phyloP scores from a whole-genome alignment of 2,888 invertebrate species.

The Cantharis rufa region DNA sequence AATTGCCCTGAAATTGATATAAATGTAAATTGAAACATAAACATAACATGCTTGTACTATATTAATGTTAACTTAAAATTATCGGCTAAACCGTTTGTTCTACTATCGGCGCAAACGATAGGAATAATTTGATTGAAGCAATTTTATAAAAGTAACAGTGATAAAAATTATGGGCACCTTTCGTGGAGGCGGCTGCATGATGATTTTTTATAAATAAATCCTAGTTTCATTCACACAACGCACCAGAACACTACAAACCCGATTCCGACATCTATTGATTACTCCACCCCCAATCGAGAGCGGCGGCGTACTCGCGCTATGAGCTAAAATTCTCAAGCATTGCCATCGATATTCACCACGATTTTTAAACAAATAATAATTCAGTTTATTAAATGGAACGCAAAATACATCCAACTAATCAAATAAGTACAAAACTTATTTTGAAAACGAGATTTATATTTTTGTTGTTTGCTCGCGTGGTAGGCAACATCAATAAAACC shows the following conservation, averaged over 20 bases:
- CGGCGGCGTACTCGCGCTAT: constrained; percentile 44
- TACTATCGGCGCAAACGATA: no score
- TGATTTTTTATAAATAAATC: constrained; percentile 39
- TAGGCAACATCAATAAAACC: background rate
- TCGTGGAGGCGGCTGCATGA: constrained; percentile 85
- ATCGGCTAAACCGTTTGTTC: background rate
- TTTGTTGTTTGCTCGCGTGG: background rate
- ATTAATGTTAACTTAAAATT: background rate
- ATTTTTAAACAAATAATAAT: background rate
- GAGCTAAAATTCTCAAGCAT: constrained; percentile 37
- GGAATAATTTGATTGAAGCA: background rate
- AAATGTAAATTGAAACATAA: background rate
- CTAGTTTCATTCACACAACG: constrained; percentile 45
- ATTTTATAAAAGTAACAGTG: background rate
- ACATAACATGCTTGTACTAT: background rate
- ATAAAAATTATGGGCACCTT: constrained; percentile 64
- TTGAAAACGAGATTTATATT: background rate
- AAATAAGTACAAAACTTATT: background rate
- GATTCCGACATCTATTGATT: constrained; percentile 51
- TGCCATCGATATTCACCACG: constrained; percentile 45
- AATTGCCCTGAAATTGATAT: constrained; percentile 74
- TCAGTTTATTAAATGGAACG: background rate
- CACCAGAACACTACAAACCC: constrained; percentile 46
- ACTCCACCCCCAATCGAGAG: constrained; percentile 50
- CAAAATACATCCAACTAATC: background rate